Evolutionary conservation across 2,113 vertebrate species (phyloP).

Genomic region (Muntiacus reevesi): DNA sequence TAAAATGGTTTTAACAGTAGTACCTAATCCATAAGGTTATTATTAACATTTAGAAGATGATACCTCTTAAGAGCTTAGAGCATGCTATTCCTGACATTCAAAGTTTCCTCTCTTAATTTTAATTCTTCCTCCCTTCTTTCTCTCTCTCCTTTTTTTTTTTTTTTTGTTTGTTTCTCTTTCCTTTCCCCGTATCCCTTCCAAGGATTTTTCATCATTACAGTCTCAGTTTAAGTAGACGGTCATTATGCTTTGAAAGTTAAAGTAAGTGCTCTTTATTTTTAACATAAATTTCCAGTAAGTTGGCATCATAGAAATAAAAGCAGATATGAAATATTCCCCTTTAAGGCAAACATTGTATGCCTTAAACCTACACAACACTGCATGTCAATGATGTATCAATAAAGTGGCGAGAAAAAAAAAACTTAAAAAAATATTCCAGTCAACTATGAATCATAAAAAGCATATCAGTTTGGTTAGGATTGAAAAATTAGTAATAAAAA

Average conservation of each 20-base stretch:
- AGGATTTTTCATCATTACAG: not conserved
- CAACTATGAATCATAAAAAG: not conserved
- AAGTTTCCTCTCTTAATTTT: not conserved
- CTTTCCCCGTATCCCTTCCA: accelerated
- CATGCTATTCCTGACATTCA: not conserved
- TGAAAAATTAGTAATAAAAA: not conserved
- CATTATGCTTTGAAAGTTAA: not conserved
- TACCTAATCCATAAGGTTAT: not conserved
- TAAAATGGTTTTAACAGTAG: not conserved
- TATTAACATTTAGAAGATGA: not conserved
- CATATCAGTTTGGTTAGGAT: not conserved
- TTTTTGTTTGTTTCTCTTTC: not conserved
- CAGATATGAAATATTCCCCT: not conserved
- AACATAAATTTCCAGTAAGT: not conserved
- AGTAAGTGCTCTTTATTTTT: not conserved
- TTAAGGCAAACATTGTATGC: not conserved
- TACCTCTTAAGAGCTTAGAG: not conserved
- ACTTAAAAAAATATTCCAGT: not conserved
- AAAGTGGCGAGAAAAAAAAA: not conserved
- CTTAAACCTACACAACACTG: not conserved
- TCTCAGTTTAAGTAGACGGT: not conserved
- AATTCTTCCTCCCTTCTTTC: not conserved
- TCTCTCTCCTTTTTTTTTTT: too few species aligned
- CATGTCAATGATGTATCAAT: not conserved
- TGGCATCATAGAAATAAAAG: not conserved